phyloP scores from a whole-genome alignment of 2,113 vertebrate genomes.

The Maccullochella peelii region DNA sequence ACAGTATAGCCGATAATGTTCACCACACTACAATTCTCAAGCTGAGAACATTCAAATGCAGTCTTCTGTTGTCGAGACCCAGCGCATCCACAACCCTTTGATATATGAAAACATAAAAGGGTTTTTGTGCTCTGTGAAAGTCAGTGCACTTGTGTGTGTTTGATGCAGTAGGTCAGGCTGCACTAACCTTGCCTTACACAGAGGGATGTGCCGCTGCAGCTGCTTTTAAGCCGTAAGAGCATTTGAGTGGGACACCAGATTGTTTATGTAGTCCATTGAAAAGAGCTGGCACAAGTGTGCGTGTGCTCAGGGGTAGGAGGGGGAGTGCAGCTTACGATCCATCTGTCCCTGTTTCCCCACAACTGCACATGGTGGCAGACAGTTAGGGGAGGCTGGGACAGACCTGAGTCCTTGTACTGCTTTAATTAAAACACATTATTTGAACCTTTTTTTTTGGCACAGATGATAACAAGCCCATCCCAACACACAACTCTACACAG shows the following conservation, averaged over 20 bases:
- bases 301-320: conserved; percentile 4
- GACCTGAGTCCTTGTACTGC: conserved; percentile 36
- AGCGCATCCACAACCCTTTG: conserved; percentile 7
- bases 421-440: conserved; percentile 74
- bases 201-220: conserved; percentile 50
- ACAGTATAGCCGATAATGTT: background rate
- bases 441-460: conserved; percentile 39
- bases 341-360: conserved; percentile 68
- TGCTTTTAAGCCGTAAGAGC: conserved; percentile 71
- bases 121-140: conserved; percentile 17
- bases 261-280: conserved; percentile 62
- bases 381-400: conserved; percentile 39
- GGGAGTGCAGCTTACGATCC: conserved; percentile 57
- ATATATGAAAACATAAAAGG: conserved; percentile 28
- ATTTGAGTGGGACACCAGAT: conserved; percentile 67
- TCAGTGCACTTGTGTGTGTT: conserved; percentile 2
- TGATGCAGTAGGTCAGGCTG: conserved; percentile 44
- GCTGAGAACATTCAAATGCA: background rate
- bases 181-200: conserved; percentile 28
- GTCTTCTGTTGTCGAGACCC: conserved; percentile 6
- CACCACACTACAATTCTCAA: too few relatives aligned
- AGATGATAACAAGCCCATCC: conserved; percentile 40
- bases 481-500: background rate
- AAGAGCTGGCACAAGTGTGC: conserved; percentile 41
- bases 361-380: conserved; percentile 48